Conservation (phyloP, 2,113 vertebrate genomes). For the Potamarius usumacintae region DNA sequence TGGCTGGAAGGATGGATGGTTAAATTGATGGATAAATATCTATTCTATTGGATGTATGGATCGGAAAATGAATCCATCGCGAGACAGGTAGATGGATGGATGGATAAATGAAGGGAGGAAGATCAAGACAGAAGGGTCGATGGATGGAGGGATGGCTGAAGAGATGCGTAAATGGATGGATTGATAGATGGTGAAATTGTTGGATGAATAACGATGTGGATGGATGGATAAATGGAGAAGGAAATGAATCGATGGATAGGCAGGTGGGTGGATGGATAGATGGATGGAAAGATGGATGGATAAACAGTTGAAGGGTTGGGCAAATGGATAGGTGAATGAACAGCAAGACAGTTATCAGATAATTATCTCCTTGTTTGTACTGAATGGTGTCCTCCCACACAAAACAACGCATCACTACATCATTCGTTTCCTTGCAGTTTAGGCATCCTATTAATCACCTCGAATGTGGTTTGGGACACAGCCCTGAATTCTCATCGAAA, state of each 20-base stretch:
- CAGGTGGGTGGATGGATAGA: neutral
- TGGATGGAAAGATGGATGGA: neutral
- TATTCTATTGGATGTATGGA: neutral
- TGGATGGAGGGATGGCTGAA: neutral
- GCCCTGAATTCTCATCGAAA: neutral
- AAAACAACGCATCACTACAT: neutral
- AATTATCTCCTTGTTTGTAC: neutral
- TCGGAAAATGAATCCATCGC: no score
- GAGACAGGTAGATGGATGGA: neutral
- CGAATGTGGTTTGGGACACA: conserved; percentile 2
- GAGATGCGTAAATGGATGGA: neutral
- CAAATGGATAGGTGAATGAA: neutral
- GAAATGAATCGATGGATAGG: neutral
- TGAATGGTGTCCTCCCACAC: neutral
- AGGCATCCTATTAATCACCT: neutral
- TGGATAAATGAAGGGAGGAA: neutral
- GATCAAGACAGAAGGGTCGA: no score
- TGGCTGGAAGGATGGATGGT: neutral
- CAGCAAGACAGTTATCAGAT: neutral
- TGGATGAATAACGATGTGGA: neutral
- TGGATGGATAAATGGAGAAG: neutral
- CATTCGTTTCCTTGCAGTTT: neutral
- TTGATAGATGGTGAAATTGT: neutral
- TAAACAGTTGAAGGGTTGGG: no score
- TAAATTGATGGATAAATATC: neutral